These are phyloP conservation scores for Cyanoliseus patagonus DNA, from an alignment of 2,113 vertebrate species.

Conservation along the genomic window DNA sequence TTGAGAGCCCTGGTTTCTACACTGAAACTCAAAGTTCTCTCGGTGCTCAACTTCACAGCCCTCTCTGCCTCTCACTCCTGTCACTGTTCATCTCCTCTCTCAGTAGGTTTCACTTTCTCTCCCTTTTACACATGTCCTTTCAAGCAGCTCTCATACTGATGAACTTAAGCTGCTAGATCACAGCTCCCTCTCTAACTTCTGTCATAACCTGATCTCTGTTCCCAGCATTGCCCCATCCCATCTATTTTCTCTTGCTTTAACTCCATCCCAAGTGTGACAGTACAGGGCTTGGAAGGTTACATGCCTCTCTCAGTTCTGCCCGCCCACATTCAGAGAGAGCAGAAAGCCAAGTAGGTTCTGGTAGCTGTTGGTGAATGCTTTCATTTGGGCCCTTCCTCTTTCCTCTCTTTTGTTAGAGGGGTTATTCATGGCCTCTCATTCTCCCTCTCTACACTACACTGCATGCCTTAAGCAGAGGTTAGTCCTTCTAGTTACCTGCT, in stretches of 20 bases:
- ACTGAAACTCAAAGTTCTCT: not conserved
- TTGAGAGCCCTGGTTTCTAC: not conserved
- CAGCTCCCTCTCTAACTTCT: not conserved
- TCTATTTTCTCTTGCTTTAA: not conserved
- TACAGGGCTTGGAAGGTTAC: not conserved
- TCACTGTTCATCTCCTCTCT: not conserved
- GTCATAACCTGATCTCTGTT: not conserved
- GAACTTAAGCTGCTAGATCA: not conserved
- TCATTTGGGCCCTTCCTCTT: not conserved
- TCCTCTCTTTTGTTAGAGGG: not conserved
- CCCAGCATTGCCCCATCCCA: not conserved
- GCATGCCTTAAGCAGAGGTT: not conserved
- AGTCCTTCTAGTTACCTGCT: not conserved
- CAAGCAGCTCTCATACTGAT: not conserved
- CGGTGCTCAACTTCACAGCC: not conserved
- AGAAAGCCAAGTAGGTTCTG: not conserved
- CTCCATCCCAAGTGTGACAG: not conserved
- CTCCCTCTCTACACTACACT: not conserved
- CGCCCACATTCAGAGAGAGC: not conserved
- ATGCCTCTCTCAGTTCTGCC: not conserved
- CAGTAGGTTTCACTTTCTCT: not conserved
- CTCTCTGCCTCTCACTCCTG: not conserved
- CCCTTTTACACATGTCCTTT: not conserved
- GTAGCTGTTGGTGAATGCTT: not conserved
- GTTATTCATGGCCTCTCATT: not conserved